Evolutionary conservation across 2,888 invertebrate genomes (phyloP).

Genomic region (Hoplodrina blanda): DNA sequence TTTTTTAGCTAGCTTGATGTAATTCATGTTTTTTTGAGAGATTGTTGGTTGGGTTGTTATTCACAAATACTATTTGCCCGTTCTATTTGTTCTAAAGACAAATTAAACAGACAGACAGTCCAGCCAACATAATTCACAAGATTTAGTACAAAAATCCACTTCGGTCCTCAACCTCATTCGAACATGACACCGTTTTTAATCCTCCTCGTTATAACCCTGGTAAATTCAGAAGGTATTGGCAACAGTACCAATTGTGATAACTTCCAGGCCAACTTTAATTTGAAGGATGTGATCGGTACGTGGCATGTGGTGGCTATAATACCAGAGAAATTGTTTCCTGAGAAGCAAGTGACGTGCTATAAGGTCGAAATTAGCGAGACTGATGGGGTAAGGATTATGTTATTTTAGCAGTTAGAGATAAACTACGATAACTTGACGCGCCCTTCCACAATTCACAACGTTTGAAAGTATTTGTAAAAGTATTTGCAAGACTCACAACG

Average conservation of each 20-base stretch:
- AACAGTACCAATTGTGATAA: slow-evolving; percentile 73
- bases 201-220: slow-evolving; percentile 58
- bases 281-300: slow-evolving; percentile 75
- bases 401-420: no score
- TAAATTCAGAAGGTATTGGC: slow-evolving; percentile 62
- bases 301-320: slow-evolving; percentile 85
- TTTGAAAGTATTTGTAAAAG: no score
- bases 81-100: slow-evolving; percentile 56
- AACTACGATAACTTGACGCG: no score
- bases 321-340: slow-evolving; percentile 81
- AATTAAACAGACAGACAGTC: no score
- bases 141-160: slow-evolving; percentile 45
- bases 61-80: background rate
- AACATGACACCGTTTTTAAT: slow-evolving; percentile 68
- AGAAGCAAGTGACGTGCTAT: slow-evolving; percentile 78
- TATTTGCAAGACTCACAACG: no score
- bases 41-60: no score
- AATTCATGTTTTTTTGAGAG: no score
- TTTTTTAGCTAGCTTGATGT: no score
- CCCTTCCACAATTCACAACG: no score
- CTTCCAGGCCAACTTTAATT: slow-evolving; percentile 78
- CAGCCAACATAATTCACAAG: slow-evolving; percentile 27
- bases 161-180: slow-evolving; percentile 28
- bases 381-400: slow-evolving; percentile 76
- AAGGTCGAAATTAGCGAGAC: slow-evolving; percentile 83